Base-by-base conservation (phyloP, 2,888 invertebrate genomes). In the Mythimna loreyi region DNA sequence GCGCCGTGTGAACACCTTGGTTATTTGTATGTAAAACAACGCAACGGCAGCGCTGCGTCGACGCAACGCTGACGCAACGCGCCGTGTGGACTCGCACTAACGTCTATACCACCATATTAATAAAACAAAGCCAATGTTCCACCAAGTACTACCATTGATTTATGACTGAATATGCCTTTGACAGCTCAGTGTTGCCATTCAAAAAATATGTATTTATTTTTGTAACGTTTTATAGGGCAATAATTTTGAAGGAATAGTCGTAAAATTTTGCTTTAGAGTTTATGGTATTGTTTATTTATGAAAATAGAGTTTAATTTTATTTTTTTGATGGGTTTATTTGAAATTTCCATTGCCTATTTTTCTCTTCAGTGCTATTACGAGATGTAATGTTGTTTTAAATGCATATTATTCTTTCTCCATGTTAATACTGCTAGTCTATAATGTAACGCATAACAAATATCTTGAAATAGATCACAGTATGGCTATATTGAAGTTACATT, bases 111-210 rank as follows among this genome's bases (percentile, higher is more conserved):
- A 28, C 59, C 45, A 47, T 74, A 67, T 85, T 85, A 83, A 72
- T 81, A 71, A 83, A 85, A 83, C 79, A 85, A 81, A 52, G 58
- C 63, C 57, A 36, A 67, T 61, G 56, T 76, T 66, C 50, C 49
- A 61, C 59, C 59, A 66, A 65, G 75, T 63, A 53, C 62, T 60
- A 53, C 28, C 64, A 50, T 53, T 80, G 77, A 83, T 85, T 83
- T 83, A 83, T 64, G 79, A 50, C 60, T 45, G 67, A 69, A 77
- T 76, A 67, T 80, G 85, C 68, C 19, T 82, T 73, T 83, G 85
- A 83, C 78, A 84, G 78, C 60, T 61, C 60, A 45, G 68, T 84
- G 83, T 78, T 82, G 71, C 85, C 61, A 84, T 73, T 82, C 71
- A 80, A 83, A 83, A 82, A 84, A 74, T 78, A 81, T 65, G 70